These are phyloP conservation scores for Phenganax marumi DNA, from an alignment of 92 coral and sea anemone species.

Conservation along the genomic window DNA sequence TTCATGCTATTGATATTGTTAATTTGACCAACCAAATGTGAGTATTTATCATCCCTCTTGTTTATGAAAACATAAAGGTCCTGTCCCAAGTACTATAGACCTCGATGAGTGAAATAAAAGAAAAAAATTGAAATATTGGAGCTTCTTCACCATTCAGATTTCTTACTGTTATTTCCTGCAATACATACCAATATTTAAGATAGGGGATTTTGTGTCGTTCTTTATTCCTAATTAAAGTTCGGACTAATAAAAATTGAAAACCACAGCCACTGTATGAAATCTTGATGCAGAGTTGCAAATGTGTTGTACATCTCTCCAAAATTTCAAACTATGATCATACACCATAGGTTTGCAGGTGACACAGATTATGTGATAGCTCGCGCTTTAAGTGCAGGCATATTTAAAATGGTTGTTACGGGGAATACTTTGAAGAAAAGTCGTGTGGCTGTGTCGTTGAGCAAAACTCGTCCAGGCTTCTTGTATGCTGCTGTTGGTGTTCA, in stretches of 20 bases:
- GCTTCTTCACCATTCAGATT: too few species aligned
- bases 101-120: too few species aligned
- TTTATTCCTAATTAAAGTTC: too few species aligned
- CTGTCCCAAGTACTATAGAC: neutral
- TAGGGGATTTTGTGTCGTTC: too few species aligned
- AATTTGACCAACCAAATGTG: conserved; percentile 87
- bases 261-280: too few species aligned
- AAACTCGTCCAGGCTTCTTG: conserved; percentile 74
- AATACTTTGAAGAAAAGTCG: conserved; percentile 86
- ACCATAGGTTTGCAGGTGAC: conserved; percentile 75
- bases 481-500: conserved; percentile 93
- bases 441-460: conserved; percentile 73
- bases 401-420: conserved; percentile 96
- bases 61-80: neutral
- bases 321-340: neutral
- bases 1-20: conserved; percentile 76
- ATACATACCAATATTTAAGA: too few species aligned
- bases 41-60: conserved; percentile 36
- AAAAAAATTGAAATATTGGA: too few species aligned
- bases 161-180: too few species aligned
- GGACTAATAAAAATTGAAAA: too few species aligned
- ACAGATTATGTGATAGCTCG: conserved; percentile 83
- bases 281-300: too few species aligned
- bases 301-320: too few species aligned
- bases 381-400: conserved; percentile 77